These are phyloP conservation scores for Drosophila kanapiae DNA, from an alignment of 1,140 invertebrate species.

Conservation along the genomic window DNA sequence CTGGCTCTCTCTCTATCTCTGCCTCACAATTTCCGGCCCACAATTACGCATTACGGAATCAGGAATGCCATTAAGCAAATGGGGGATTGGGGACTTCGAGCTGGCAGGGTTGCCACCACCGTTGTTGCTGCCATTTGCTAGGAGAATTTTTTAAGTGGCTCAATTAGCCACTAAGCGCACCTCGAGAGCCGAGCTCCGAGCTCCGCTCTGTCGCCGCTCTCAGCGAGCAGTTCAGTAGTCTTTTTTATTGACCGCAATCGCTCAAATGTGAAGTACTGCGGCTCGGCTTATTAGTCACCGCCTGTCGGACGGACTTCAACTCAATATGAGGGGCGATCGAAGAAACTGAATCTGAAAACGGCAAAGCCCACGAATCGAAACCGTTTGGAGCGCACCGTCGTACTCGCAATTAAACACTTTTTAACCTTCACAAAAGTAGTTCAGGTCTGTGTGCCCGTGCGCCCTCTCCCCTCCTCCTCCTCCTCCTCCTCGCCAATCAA, in stretches of 20 bases:
- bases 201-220: slow-evolving; percentile 21
- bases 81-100: slow-evolving; percentile 22
- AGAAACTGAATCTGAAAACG: slow-evolving; percentile 46
- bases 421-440: slow-evolving; percentile 64
- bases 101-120: slow-evolving; percentile 38
- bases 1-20: slow-evolving; percentile 6
- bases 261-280: slow-evolving; percentile 79
- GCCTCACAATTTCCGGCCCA: slow-evolving; percentile 15
- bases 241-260: slow-evolving; percentile 83
- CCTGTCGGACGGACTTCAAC: slow-evolving; percentile 29
- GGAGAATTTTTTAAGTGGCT: slow-evolving; percentile 41
- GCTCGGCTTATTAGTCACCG: slow-evolving; percentile 43
- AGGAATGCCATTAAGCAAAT: slow-evolving; percentile 9
- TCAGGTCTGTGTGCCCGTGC: slow-evolving; percentile 46
- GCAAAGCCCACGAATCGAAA: slow-evolving; percentile 48
- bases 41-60: slow-evolving; percentile 71
- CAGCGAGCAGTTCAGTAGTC: slow-evolving; percentile 24
- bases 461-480: slow-evolving; percentile 6
- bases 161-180: slow-evolving; percentile 40
- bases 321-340: slow-evolving; percentile 48
- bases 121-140: slow-evolving; percentile 15
- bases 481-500: slow-evolving; percentile 16
- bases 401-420: slow-evolving; percentile 61
- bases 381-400: slow-evolving; percentile 44
- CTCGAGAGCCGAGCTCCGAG: slow-evolving; percentile 7